Base-by-base conservation (phyloP, 92 coral and sea anemone species). In the Porites cylindrica region DNA sequence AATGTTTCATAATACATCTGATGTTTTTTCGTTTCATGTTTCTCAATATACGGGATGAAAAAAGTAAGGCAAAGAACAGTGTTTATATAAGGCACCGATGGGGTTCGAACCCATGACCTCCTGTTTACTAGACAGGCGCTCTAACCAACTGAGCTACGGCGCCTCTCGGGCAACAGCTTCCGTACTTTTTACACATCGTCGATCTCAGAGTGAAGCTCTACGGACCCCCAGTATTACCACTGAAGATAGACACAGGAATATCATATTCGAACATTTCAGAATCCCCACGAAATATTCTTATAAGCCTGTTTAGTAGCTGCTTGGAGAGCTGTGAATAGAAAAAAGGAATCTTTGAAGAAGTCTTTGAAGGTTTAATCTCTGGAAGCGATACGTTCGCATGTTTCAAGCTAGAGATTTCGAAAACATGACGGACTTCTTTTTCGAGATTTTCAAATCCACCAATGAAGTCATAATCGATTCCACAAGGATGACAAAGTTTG, bases 81-180 rank as follows among this genome's bases (percentile, higher is more conserved):
- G 29, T 26, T 1, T 26, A 32, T 32, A 32, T 32, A 32, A 32
- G 43, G 43, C 43, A 8, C 62, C 82, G 82, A 78, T 65, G 56
- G 92, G 89, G 83, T 83, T 89, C 17, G 92, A 89, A 89, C 92
- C 92, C 82, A 80, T 76, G 89, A 83, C 86, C 92, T 89, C 92
- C 92, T 89, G 92, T 84, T 82, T 89, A 82, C 92, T 89, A 89
- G 92, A 89, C 92, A 89, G 92, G 92, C 92, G 92, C 92, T 89
- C 86, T 89, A 89, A 89, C 92, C 92, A 83, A 75, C 91, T 88
- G 84, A 88, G 91, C 91, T 84, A 88, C 87, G 87, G 91, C 85
- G 90, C 90, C 90, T 17, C 43, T 32, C 43, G 43, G 43, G 0
- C 2, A 0, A 32, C 43, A 32, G 43, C 6, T 32, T 3, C 43